Evolutionary conservation across 2,888 invertebrate genomes (phyloP).

Genomic region (Empis livida): DNA sequence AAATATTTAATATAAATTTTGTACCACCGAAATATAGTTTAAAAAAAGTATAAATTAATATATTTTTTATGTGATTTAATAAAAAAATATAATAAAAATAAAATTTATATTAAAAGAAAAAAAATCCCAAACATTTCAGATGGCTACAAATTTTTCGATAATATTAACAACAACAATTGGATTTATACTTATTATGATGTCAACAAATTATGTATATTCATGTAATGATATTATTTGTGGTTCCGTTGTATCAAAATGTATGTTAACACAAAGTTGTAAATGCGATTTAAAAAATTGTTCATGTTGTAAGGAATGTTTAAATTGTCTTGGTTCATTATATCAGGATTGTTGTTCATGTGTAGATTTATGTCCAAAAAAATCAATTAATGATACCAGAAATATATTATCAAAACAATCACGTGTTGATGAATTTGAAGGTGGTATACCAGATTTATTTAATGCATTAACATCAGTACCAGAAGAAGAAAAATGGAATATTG

Average conservation of each 20-base stretch:
- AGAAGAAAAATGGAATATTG: conserved; percentile 70
- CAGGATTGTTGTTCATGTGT: conserved; percentile 72
- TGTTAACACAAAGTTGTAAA: conserved; percentile 91
- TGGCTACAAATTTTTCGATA: too few relatives aligned
- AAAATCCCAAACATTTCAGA: too few relatives aligned
- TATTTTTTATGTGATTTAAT: too few relatives aligned
- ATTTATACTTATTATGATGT: too few relatives aligned
- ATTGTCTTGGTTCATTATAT: conserved; percentile 77
- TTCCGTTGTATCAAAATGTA: conserved; percentile 22
- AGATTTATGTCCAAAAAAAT: conserved; percentile 71
- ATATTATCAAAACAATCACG: conserved; percentile 67
- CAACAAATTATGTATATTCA: neutral
- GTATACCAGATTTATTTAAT: conserved; percentile 69
- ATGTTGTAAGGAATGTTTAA: conserved; percentile 90
- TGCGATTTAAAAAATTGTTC: conserved; percentile 86
- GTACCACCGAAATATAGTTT: too few relatives aligned
- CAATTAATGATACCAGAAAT: conserved; percentile 58
- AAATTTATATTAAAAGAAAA: too few relatives aligned
- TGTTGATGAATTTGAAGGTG: conserved; percentile 73
- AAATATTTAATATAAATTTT: too few relatives aligned
- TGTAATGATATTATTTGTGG: neutral
- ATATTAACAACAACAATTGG: too few relatives aligned
- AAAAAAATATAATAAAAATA: too few relatives aligned
- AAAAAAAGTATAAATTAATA: too few relatives aligned
- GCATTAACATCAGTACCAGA: conserved; percentile 71